phyloP scores from a whole-genome alignment of 2,888 invertebrate species.

The Synergus umbraculus region DNA sequence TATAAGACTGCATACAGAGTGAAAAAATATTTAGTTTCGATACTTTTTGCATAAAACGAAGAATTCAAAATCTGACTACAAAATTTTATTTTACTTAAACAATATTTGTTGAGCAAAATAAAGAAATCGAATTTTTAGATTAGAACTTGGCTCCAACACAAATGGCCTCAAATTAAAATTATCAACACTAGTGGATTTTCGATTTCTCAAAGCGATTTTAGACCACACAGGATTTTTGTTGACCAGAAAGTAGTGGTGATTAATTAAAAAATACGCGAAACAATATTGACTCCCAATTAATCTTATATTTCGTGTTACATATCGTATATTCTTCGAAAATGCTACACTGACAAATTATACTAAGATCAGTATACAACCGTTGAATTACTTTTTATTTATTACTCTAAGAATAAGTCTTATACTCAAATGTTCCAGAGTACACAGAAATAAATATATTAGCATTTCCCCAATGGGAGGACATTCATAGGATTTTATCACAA shows the following conservation, averaged over 20 bases:
- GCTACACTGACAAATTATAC: conserved; percentile 51
- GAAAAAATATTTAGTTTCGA: too few species aligned
- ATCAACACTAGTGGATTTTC: background rate
- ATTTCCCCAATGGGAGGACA: conserved; percentile 31
- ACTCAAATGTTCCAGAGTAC: conserved; percentile 43
- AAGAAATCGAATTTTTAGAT: too few species aligned
- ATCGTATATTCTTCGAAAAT: conserved; percentile 52
- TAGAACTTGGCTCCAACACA: too few species aligned
- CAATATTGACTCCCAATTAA: conserved; percentile 57
- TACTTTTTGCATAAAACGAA: too few species aligned
- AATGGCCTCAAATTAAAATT: conserved; percentile 8
- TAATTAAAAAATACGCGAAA: conserved; percentile 21
- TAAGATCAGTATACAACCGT: conserved; percentile 50
- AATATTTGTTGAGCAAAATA: too few species aligned
- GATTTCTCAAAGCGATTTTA: conserved; percentile 5
- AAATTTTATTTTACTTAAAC: too few species aligned
- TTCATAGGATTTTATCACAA: conserved; percentile 55
- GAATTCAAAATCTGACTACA: too few species aligned
- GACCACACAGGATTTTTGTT: background rate
- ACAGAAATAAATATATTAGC: conserved; percentile 54
- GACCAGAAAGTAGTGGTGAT: conserved; percentile 24
- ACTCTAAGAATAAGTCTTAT: conserved; percentile 54
- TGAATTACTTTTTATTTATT: conserved; percentile 49
- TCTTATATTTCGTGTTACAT: conserved; percentile 60
- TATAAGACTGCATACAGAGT: too few species aligned